A percentile compares a stretch with the other conserved stretches of the same genome.
Conservation (phyloP, 2,888 invertebrate species). For the Nephrotoma guestfalica region DNA sequence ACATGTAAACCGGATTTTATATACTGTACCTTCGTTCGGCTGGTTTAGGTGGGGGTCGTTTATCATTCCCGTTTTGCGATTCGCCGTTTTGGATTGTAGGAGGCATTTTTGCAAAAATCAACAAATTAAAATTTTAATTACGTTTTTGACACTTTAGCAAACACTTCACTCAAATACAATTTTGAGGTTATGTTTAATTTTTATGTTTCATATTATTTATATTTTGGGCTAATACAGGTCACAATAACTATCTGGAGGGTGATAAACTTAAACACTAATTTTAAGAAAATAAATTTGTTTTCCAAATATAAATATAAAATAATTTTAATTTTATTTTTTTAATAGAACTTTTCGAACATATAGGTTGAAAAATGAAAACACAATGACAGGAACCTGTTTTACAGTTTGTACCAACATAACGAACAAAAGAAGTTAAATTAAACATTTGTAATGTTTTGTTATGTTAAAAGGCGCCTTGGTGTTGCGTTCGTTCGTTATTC, state of each 20-base stretch:
- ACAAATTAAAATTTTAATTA: not conserved
- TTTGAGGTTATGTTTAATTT: not conserved
- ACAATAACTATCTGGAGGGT: not conserved
- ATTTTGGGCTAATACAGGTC: not conserved
- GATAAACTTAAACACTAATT: not conserved
- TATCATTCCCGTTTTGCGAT: constrained; percentile 12
- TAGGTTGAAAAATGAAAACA: not conserved
- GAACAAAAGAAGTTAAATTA: no score
- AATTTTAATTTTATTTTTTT: not conserved
- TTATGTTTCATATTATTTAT: not conserved
- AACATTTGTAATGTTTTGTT: no score
- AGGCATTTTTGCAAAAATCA: constrained; percentile 37
- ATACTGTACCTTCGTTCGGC: constrained; percentile 16
- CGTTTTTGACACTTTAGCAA: not conserved
- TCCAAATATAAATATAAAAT: not conserved
- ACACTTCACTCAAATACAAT: not conserved
- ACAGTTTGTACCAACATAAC: no score
- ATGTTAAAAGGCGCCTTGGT: no score
- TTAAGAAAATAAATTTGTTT: not conserved
- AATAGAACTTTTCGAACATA: not conserved
- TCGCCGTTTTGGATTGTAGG: constrained; percentile 54
- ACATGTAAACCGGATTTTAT: not conserved
- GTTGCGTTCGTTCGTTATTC: no score
- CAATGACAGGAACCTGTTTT: no score
- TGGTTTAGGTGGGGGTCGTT: constrained; percentile 14